Base-by-base conservation (phyloP, 2,797 vertebrate genomes). In the Bovichtus diacanthus region DNA sequence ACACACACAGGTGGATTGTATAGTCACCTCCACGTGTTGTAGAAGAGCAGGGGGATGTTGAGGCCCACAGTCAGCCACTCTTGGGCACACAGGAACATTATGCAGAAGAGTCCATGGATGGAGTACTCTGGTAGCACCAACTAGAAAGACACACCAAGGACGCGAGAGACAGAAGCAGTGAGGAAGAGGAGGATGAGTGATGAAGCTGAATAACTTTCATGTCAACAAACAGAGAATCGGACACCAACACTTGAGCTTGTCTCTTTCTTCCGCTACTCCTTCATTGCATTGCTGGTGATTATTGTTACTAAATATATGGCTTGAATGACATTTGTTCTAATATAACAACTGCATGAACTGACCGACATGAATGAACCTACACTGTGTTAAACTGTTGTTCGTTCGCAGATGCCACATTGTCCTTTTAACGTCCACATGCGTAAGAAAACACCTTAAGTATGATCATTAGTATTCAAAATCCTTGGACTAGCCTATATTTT, bases 81-180 rank as follows among this genome's bases (percentile, higher is more conserved):
- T 62, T 98, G 97, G 15, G 98, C 97, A 7, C 98, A 99, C 70
- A 99, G 93, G 94, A 99, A 99, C 98, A 99, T 99, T 85, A 99
- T 95, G 84, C 98, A 99, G 95, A 99, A 99, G 80, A 99, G 96
- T 63, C 96, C 97, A 86, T 99, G 98, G 93, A 99, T 98, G 75
- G 97, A 99, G 82, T 98, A 99, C 76, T 99, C 98, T 0, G 98
- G 97, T 77, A 99, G 93, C 92, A 99, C 98, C 94, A 99, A 91
- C 98, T 99, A 63, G 19, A 61, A n/a, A 34, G 18, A 38, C 38
- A 54, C 6, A 21, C 21, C 6, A 31, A 76, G 27, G 10, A 68
- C 34, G 38, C 31, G 27, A 54, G n/a, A 67, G 13, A 74, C 47
- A 79, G 29, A 34, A 49, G 16, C 34, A 51, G 7, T 9, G n/a